These are phyloP conservation scores for Pseudomyrmex concolor DNA, from an alignment of 1,140 invertebrate genomes.

Conservation along the genomic window DNA sequence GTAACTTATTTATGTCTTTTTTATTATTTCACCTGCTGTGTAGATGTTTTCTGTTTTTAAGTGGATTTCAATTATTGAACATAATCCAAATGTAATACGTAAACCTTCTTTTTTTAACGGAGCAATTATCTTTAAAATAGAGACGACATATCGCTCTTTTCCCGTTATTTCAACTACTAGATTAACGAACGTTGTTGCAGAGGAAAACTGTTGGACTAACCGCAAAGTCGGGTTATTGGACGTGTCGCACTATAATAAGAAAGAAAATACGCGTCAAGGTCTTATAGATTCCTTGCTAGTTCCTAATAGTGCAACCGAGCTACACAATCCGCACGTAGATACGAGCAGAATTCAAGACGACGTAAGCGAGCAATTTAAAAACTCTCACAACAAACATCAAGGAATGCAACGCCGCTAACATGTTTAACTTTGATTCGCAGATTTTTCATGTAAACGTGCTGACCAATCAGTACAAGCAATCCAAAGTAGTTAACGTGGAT, in stretches of 20 bases:
- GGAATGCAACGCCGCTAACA: not conserved
- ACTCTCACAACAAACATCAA: not conserved
- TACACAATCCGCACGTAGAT: slow-evolving; percentile 22
- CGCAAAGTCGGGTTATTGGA: slow-evolving; percentile 31
- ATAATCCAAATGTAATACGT: not conserved
- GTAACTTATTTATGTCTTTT: slow-evolving; percentile 29
- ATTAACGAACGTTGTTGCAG: slow-evolving; percentile 9
- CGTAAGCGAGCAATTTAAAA: slow-evolving; percentile 6
- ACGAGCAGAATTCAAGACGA: slow-evolving; percentile 14
- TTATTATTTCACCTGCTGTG: slow-evolving; percentile 44
- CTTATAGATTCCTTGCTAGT: slow-evolving; percentile 33
- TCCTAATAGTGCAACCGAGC: slow-evolving; percentile 38
- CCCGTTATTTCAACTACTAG: not conserved
- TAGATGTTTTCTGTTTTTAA: not conserved
- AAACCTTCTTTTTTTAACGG: not conserved
- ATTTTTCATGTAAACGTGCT: not conserved
- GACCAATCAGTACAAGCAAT: not conserved
- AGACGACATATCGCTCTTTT: not conserved
- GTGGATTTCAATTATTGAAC: not conserved
- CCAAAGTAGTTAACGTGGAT: not conserved
- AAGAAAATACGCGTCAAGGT: slow-evolving; percentile 22
- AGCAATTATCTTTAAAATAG: not conserved
- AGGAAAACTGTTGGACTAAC: slow-evolving; percentile 28
- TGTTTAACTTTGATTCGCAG: slow-evolving; percentile 2
- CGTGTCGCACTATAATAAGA: slow-evolving; percentile 5